These are phyloP conservation scores for Parazoanthus darwini DNA, from an alignment of 92 coral and sea anemone genomes.

Conservation along the genomic window DNA sequence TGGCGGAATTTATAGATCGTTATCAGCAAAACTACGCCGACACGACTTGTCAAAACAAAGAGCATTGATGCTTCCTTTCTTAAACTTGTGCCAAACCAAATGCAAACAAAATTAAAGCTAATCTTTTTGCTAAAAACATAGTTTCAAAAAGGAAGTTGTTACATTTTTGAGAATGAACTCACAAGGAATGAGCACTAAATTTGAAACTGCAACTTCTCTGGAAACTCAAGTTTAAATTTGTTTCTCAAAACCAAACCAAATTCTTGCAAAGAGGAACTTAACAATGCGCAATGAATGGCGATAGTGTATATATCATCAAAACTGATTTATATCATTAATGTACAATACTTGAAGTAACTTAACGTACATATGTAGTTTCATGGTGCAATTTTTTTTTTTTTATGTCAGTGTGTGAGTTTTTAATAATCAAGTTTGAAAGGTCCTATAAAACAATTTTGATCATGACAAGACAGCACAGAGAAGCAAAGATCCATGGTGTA, in stretches of 20 bases:
- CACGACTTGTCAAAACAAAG: constrained; percentile 26
- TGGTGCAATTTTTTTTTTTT: background rate
- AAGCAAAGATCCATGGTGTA: background rate
- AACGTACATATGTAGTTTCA: background rate
- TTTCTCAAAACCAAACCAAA: background rate
- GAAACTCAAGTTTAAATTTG: background rate
- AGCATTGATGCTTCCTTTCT: constrained; percentile 23
- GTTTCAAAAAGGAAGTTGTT: background rate
- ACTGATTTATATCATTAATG: background rate
- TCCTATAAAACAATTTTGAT: no score
- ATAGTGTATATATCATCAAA: background rate
- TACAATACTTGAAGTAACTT: no score
- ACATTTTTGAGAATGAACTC: background rate
- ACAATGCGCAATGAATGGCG: background rate
- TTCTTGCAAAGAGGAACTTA: background rate
- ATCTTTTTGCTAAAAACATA: background rate
- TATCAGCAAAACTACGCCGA: constrained; percentile 27
- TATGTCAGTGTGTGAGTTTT: background rate
- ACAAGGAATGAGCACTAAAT: background rate
- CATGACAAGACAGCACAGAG: background rate
- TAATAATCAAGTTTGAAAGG: background rate
- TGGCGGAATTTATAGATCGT: constrained; percentile 26
- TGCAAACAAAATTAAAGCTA: background rate
- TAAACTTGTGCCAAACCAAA: constrained; percentile 1
- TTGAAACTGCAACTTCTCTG: background rate